Percentiles rank a stretch among this genome's conserved stretches.
phyloP scores from a whole-genome alignment of 2,888 invertebrate species.

The Tiliacea aurago region DNA sequence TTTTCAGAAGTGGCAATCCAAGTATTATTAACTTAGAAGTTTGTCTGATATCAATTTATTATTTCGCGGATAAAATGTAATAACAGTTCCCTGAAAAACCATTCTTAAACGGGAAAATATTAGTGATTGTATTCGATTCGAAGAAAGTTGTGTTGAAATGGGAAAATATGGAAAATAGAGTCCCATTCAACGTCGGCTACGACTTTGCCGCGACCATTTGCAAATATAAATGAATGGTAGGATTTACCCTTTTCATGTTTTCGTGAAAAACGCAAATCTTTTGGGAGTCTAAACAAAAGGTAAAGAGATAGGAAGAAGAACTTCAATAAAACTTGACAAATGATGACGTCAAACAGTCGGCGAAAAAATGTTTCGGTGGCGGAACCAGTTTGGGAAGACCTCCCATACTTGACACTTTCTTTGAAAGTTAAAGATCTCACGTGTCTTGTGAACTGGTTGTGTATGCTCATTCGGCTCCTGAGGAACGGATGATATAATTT shows the following conservation, averaged over 20 bases:
- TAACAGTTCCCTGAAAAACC: conserved; percentile 23
- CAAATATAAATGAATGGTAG: conserved; percentile 52
- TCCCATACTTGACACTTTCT: conserved; percentile 13
- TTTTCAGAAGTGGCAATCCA: conserved; percentile 30
- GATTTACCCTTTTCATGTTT: conserved; percentile 44
- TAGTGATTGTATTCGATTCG: conserved; percentile 44
- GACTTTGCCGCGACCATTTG: conserved; percentile 23
- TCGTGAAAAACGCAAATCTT: conserved; percentile 29
- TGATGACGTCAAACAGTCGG: conserved; percentile 60
- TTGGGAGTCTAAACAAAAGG: conserved; percentile 31
- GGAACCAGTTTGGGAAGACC: conserved; percentile 51
- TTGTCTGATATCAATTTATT: conserved; percentile 35
- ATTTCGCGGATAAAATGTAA: conserved; percentile 43
- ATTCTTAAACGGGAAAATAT: conserved; percentile 45
- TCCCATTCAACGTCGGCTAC: conserved; percentile 33
- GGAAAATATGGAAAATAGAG: conserved; percentile 52
- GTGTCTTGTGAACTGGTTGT: conserved; percentile 35
- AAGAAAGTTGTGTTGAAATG: conserved; percentile 43
- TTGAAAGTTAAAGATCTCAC: conserved; percentile 10
- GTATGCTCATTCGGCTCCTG: conserved; percentile 14
- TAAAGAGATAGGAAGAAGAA: conserved; percentile 37
- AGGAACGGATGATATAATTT: conserved; percentile 65
- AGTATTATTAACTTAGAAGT: conserved; percentile 37
- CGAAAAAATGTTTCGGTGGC: conserved; percentile 51
- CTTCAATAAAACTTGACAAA: conserved; percentile 67